Conservation (phyloP, 2,888 invertebrate species). For the Agriopis aurantiaria region DNA sequence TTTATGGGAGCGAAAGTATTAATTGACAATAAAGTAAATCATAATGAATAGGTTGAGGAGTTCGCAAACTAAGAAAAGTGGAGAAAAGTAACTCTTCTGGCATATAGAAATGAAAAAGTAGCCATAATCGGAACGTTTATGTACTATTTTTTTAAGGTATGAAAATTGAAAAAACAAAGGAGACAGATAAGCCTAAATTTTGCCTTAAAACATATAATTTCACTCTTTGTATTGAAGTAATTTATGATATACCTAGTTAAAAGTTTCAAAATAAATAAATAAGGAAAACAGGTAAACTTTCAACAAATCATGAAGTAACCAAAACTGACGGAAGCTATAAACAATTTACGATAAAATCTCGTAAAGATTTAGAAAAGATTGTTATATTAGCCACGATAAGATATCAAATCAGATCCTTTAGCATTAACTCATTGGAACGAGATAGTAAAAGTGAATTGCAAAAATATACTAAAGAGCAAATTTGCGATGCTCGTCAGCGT, state of each 20-base stretch:
- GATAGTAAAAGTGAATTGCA: not conserved
- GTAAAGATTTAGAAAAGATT: constrained; percentile 10
- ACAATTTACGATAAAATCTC: constrained; percentile 15
- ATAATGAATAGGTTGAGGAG: too few relatives aligned
- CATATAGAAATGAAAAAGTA: too few relatives aligned
- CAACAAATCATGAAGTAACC: constrained; percentile 2
- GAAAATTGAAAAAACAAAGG: too few relatives aligned
- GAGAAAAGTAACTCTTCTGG: too few relatives aligned
- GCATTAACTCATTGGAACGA: not conserved
- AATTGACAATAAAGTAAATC: too few relatives aligned
- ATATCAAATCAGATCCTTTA: constrained; percentile 16
- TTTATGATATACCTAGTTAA: not conserved
- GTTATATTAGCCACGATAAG: constrained; percentile 30
- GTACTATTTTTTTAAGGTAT: too few relatives aligned
- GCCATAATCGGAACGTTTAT: too few relatives aligned
- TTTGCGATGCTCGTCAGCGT: not conserved
- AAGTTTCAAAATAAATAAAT: not conserved
- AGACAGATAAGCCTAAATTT: too few relatives aligned
- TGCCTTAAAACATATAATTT: too few relatives aligned
- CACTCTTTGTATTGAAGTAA: too few relatives aligned
- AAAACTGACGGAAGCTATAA: constrained; percentile 5
- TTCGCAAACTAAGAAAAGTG: too few relatives aligned
- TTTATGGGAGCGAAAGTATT: too few relatives aligned
- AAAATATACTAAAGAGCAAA: not conserved
- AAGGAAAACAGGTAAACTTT: not conserved